Evolutionary conservation across 1,140 invertebrate species (phyloP).

Genomic region (Capitella teleta): DNA sequence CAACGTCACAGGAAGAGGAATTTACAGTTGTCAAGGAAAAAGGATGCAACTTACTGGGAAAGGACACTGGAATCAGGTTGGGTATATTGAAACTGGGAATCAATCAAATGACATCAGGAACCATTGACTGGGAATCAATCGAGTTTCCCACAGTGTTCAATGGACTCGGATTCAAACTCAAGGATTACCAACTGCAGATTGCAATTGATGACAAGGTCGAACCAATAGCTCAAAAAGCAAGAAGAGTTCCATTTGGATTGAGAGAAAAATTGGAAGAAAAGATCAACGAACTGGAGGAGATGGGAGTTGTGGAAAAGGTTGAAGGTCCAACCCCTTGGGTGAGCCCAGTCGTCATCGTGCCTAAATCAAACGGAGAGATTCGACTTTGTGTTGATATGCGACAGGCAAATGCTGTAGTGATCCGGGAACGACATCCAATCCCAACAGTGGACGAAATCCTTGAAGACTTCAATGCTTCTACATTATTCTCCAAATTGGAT

Average conservation of each 20-base stretch:
- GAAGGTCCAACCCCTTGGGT: conserved; percentile 22
- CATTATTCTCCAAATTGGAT: conserved; percentile 13
- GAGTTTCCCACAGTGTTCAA: not conserved
- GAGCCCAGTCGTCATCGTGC: conserved; percentile 20
- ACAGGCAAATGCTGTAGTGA: conserved; percentile 21
- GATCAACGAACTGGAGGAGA: conserved; percentile 15
- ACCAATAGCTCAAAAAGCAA: not conserved
- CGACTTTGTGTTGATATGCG: conserved; percentile 27
- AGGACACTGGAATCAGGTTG: too few relatives aligned
- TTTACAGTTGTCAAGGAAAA: too few relatives aligned
- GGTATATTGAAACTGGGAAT: too few relatives aligned
- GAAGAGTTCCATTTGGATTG: conserved; percentile 12
- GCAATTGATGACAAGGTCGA: conserved; percentile 1
- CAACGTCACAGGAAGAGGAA: too few relatives aligned
- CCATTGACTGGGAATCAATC: too few relatives aligned
- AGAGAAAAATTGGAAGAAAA: conserved; percentile 14
- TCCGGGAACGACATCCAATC: conserved; percentile 12
- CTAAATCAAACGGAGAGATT: conserved; percentile 20
- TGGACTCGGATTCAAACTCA: not conserved
- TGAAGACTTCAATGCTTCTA: conserved; percentile 12
- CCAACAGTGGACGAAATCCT: conserved; percentile 16
- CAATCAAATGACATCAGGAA: too few relatives aligned
- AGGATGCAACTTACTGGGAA: too few relatives aligned
- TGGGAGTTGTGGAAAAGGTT: conserved; percentile 20
- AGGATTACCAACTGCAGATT: conserved; percentile 4